Percentiles rank a stretch among this genome's conserved stretches.
Evolutionary conservation across 2,888 invertebrate species (phyloP).

Genomic region (Pollenia griseotomentosa): DNA sequence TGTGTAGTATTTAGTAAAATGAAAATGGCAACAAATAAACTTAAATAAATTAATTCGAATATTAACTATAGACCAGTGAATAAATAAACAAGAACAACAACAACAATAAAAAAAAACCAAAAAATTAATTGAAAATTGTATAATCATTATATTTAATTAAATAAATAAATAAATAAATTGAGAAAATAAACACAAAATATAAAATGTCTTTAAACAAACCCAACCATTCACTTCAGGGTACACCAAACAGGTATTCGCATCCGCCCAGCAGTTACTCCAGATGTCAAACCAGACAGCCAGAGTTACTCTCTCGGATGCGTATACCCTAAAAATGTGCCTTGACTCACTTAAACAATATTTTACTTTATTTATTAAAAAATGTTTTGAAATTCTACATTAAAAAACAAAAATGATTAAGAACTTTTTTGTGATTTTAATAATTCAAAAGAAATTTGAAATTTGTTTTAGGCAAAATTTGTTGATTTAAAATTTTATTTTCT

Average conservation of each 20-base stretch:
- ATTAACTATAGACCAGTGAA: conserved; percentile 67
- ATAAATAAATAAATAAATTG: conserved; percentile 61
- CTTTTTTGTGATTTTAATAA: neutral
- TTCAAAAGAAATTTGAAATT: neutral
- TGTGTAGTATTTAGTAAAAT: conserved; percentile 66
- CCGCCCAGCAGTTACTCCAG: too few species aligned
- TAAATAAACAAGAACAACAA: conserved; percentile 46
- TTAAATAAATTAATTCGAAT: conserved; percentile 62
- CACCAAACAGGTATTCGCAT: too few species aligned
- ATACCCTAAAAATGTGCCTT: too few species aligned
- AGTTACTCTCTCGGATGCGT: too few species aligned
- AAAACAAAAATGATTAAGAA: neutral
- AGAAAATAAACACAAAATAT: conserved; percentile 46
- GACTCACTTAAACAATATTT: neutral
- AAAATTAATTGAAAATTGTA: conserved; percentile 54
- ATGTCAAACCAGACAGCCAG: too few species aligned
- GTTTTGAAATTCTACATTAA: neutral
- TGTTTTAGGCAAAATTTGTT: conserved; percentile 46
- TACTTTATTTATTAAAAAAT: neutral
- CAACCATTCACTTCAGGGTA: neutral
- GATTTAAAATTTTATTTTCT: neutral
- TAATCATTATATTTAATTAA: conserved; percentile 69
- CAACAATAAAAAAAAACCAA: neutral
- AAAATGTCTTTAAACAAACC: neutral
- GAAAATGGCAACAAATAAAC: conserved; percentile 51